Conservation (phyloP, 2,797 vertebrate genomes). For the Cryptoblepharus egeriae region DNA sequence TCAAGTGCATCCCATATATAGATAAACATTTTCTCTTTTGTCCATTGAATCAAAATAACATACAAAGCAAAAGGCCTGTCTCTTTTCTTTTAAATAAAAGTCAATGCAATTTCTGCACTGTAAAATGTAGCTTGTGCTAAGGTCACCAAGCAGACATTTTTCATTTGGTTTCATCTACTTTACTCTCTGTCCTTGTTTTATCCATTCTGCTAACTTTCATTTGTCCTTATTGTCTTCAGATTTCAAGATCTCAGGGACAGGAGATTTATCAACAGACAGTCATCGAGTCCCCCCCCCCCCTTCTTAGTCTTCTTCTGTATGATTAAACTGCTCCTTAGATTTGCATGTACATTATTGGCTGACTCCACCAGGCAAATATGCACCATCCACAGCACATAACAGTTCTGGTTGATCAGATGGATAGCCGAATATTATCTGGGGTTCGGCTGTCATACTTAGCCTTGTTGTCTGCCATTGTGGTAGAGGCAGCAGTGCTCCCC, state of each 20-base stretch:
- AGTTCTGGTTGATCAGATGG: neutral
- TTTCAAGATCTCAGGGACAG: neutral
- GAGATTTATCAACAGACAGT: conserved; percentile 2
- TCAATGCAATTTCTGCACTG: neutral
- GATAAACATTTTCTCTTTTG: neutral
- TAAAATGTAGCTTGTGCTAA: conserved; percentile 3
- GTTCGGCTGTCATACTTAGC: no score
- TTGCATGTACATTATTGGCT: neutral
- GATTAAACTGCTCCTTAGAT: neutral
- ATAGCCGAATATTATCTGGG: no score
- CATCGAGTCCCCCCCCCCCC: no score
- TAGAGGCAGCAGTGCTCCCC: no score
- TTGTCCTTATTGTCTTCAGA: neutral
- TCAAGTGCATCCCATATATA: no score
- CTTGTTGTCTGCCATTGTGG: neutral
- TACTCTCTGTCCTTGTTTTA: neutral
- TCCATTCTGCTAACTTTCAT: neutral
- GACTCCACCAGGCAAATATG: neutral
- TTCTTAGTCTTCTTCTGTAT: neutral
- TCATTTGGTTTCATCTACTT: neutral
- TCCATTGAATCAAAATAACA: neutral
- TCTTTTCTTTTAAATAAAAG: neutral
- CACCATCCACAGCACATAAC: neutral
- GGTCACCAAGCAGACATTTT: neutral
- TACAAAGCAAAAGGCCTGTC: neutral